Evolutionary conservation across 2,113 vertebrate species (phyloP), one percentile per base, ranked within the genome.

Genomic region (Conger conger): DNA sequence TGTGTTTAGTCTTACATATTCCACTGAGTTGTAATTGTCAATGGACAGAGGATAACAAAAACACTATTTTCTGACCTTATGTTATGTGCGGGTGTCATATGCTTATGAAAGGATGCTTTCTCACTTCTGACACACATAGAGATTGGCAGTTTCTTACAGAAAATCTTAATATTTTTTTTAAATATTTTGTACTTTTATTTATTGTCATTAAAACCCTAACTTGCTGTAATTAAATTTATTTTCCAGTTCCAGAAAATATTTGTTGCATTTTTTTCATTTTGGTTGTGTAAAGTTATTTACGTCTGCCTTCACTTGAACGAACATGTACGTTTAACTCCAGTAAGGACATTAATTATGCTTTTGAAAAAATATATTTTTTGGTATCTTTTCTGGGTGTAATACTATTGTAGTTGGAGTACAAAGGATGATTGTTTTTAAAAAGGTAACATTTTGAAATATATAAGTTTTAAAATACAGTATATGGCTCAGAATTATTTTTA

Each of bases 141-240:
- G 27, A 77, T 83, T 85, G 76, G 85, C 84, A 85, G 82, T 87
- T 88, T 30, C 42, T 87, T 88, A 84, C 84, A 87, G 84, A 86
- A 87, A 86, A 36, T 40, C 76, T 79, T 87, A 85, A 36, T 86
- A 95, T 96, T 96, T 42, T 50, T 96, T 95, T n/a, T n/a, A n/a
- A n/a, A n/a, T 96, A 95, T 95, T 94, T 95, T 94, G 88, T 89
- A 87, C 88, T 92, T 92, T 92, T 95, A 96, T 96, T 96, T 96
- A 96, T 96, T 91, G 90, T 91, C 82, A 87, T 91, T 89, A 92
- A 89, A 91, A 93, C 91, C 91, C 90, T 93, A 92, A 94, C 89
- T 88, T 94, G 91, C 88, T 86, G 87, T 91, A 92, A 93, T 93
- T 93, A 89, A 93, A 93, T 87, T 85, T 91, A 89, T 91, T 89